Evolutionary conservation across 1,140 invertebrate species (phyloP), one percentile per base, ranked within the genome.

Genomic region (Meloidogyne floridensis): DNA sequence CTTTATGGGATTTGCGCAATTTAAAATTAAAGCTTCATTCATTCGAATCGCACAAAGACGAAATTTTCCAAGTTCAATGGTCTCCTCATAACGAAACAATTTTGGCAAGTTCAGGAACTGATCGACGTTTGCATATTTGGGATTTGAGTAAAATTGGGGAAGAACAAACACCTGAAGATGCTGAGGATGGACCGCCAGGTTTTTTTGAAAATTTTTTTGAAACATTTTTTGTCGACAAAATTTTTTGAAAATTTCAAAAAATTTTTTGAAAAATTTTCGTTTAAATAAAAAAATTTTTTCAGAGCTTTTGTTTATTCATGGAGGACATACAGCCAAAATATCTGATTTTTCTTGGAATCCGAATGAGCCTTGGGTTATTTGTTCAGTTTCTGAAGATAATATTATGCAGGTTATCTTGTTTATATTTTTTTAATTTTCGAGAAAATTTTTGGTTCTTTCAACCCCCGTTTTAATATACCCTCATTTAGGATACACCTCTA

Each of bases 261-360:
- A 20, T 20, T 32, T 32, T 32, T n/a, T n/a, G n/a, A n/a, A 20
- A 20, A 20, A 20, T 20, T 20, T 20, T 20, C 20, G 20, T 20
- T 20, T 20, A 20, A 20, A 20, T 20, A 20, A 20, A 20, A 20
- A 20, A 20, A 20, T 20, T 20, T 20, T 20, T 20, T 96, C 97
- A 0, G 98, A 99, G 91, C 91, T 99, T 80, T 59, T 88, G 91
- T 92, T 84, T 85, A 97, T 98, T 86, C 96, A 98, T 88, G 96
- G 97, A 82, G 97, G 98, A 0, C 98, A 83, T 76, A 83, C 82
- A 18, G 97, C 98, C n/a, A 99, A 99, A 91, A 99, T 99, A 79
- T 98, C 95, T n/a, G 97, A 99, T 91, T 99, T 99, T 91, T 98
- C 97, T 2, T 99, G 98, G 98, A 99, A 99, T 92, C 97, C 97